phyloP scores from a whole-genome alignment of 1,140 invertebrate species.

The Drosophila varians region DNA sequence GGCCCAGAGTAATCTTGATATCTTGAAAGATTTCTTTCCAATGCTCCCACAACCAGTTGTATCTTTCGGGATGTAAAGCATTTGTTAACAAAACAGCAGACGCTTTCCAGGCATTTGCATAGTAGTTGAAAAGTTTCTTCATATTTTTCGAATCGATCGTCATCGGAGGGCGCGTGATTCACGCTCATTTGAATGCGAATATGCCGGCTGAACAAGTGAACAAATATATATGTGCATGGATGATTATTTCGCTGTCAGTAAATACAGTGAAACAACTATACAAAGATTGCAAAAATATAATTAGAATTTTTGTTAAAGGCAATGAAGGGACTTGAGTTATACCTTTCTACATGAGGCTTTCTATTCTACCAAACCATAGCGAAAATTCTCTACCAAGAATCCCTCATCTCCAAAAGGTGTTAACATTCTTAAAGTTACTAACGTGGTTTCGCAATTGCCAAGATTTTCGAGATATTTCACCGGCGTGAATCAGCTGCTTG shows the following conservation, averaged over 20 bases:
- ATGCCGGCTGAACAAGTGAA: conserved; percentile 11
- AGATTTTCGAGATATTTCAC: conserved; percentile 25
- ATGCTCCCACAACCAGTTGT: neutral
- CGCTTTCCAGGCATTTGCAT: neutral
- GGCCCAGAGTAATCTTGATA: conserved; percentile 24
- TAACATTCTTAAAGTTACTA: conserved; percentile 11
- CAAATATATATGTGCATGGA: neutral
- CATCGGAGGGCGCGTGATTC: conserved; percentile 30
- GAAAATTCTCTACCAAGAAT: too few species aligned
- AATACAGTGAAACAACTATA: conserved; percentile 1
- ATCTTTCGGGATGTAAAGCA: conserved; percentile 4
- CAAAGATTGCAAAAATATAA: too few species aligned
- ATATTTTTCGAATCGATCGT: conserved; percentile 27
- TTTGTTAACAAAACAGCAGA: neutral
- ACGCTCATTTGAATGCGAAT: conserved; percentile 32
- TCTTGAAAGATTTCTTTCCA: too few species aligned
- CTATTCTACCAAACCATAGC: too few species aligned
- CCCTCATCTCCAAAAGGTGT: neutral
- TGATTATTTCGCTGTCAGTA: neutral
- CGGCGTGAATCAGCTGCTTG: conserved; percentile 65
- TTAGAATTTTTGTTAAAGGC: too few species aligned
- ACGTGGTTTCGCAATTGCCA: conserved; percentile 19
- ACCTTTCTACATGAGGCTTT: too few species aligned
- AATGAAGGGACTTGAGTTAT: too few species aligned
- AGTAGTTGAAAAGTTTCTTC: conserved; percentile 12